Conservation (phyloP, 2,797 vertebrate genomes). For the Poeciliopsis paucimaculata region DNA sequence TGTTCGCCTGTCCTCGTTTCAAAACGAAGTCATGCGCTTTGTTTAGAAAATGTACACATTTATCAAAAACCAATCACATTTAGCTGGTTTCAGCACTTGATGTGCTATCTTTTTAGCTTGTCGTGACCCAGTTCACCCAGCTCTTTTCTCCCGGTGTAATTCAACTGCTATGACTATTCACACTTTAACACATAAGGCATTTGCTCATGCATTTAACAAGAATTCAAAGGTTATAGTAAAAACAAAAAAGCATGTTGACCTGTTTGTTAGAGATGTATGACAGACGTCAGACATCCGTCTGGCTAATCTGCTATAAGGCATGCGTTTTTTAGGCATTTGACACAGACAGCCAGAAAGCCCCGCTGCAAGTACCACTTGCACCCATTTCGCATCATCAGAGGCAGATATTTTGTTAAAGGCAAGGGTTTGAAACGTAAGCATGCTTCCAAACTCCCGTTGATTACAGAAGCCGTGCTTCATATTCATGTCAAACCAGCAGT, state of each 20-base stretch:
- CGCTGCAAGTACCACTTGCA: slow-evolving; percentile 53
- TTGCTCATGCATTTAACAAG: neutral
- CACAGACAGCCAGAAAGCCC: slow-evolving; percentile 45
- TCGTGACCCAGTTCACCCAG: neutral
- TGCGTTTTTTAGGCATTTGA: slow-evolving; percentile 38
- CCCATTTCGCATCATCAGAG: slow-evolving; percentile 53
- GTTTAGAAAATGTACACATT: neutral
- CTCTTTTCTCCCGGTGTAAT: slow-evolving; percentile 7
- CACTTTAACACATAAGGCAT: slow-evolving; percentile 9
- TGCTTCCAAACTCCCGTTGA: slow-evolving; percentile 35
- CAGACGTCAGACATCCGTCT: neutral
- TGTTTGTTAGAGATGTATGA: slow-evolving; percentile 8
- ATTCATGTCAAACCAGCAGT: slow-evolving; percentile 36
- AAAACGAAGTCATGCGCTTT: too few relatives aligned
- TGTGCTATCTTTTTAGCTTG: neutral
- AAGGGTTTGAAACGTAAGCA: slow-evolving; percentile 55
- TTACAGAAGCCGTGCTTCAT: slow-evolving; percentile 39
- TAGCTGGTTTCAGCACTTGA: neutral
- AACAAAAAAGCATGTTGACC: slow-evolving; percentile 2
- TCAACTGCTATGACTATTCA: slow-evolving; percentile 8
- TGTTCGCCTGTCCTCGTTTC: neutral
- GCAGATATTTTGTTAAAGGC: slow-evolving; percentile 60
- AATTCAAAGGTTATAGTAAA: slow-evolving; percentile 10
- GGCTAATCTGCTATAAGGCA: slow-evolving; percentile 51
- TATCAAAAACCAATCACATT: neutral